Base-by-base conservation (phyloP, 2,888 invertebrate genomes). In the Cantharis nigra region DNA sequence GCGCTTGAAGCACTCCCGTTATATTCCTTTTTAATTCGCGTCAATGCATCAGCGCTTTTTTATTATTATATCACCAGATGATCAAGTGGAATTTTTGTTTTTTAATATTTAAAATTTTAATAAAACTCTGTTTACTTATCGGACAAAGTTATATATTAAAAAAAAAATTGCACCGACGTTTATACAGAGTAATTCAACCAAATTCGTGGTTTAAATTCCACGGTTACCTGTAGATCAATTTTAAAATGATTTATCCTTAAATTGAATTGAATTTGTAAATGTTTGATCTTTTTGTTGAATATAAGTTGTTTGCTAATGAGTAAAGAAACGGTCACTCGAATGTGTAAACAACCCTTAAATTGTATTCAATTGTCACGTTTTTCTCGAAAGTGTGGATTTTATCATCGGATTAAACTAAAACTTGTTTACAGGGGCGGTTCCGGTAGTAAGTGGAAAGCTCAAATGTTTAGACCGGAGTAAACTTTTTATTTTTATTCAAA, bases 61-160 rank as follows among this genome's bases (percentile, higher is more conserved):
- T 80, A 81, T 81, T 79, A 82, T 81, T 81, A 80, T 49, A 49
- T 49, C 49, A 49, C 78, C 83, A 83, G 82, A 83, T 83, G 83
- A 83, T 83, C 83, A 82, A 83, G 83, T 83, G 80, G 49, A 49
- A 49, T 49, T 80, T 78, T 79, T 77, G 20, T 74, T 70, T 70
- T 75, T 74, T 74, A 78, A 28, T 63, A 49, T 71, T 74, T 70
- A 73, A 28, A 20, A 69, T 69, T 65, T 73, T 16, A 65, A 65
- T 18, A 20, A 65, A 65, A 14, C 3, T 13, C 4, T 67, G 20
- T 26, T 70, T 70, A 33, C 16, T 13, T 9, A 20, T 16, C n/a
- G 14, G 23, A 11, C 23, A 9, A 67, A 67, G 26, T 67, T 16
- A 49, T 16, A 49, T 9, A 70, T 18, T 30, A 14, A 65, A 67